Conservation (phyloP, 2,888 invertebrate genomes). For the Pseudoips prasinana region DNA sequence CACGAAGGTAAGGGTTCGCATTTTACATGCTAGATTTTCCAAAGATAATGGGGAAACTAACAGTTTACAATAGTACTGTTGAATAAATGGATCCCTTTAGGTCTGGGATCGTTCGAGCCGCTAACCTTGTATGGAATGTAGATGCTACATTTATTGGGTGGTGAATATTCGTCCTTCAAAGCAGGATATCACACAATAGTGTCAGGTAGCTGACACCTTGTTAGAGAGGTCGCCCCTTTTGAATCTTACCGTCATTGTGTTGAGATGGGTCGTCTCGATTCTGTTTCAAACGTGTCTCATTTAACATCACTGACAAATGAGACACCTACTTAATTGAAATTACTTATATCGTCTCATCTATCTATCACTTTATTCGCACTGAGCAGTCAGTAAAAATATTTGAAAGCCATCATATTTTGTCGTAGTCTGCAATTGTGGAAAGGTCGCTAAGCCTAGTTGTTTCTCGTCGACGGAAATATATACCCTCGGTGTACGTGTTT, state of each 20-base stretch:
- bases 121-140: conserved; percentile 29
- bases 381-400: conserved; percentile 9
- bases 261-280: conserved; percentile 62
- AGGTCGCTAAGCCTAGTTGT: conserved; percentile 13
- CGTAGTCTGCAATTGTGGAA: conserved; percentile 6
- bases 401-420: not conserved
- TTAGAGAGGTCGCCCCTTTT: conserved; percentile 65
- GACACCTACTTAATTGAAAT: conserved; percentile 57
- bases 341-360: conserved; percentile 27
- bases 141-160: conserved; percentile 56
- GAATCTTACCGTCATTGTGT: conserved; percentile 64
- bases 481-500: conserved; percentile 29
- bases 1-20: no score
- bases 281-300: conserved; percentile 62
- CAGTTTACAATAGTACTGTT: conserved; percentile 36
- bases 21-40: conserved; percentile 15
- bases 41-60: conserved; percentile 32
- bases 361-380: conserved; percentile 13
- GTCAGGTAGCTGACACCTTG: conserved; percentile 76
- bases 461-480: conserved; percentile 25
- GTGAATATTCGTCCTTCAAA: conserved; percentile 67
- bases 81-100: conserved; percentile 43
- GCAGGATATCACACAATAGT: conserved; percentile 66
- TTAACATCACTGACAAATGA: conserved; percentile 48
- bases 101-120: conserved; percentile 36